A percentile compares a stretch with the other conserved stretches of the same genome.
These are phyloP conservation scores for Cryptotis parvus DNA, from an alignment of 2,113 vertebrate genomes.

Conservation along the genomic window DNA sequence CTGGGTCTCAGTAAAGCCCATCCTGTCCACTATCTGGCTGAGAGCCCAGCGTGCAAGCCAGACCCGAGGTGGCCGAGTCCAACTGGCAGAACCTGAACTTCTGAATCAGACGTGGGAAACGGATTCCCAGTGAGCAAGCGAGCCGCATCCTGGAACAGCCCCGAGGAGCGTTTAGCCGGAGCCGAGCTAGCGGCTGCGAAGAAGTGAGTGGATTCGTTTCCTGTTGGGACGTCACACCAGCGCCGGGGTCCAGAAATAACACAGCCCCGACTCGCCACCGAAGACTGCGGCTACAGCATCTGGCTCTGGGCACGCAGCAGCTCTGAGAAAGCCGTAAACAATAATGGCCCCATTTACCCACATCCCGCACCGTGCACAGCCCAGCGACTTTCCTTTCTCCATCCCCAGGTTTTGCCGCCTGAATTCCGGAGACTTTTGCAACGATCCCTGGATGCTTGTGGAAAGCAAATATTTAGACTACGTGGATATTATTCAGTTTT, in stretches of 20 bases:
- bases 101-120: background rate
- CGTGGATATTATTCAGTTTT: slow-evolving; percentile 65
- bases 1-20: no score
- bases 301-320: slow-evolving; percentile 56
- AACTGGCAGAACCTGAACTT: background rate
- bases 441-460: slow-evolving; percentile 28
- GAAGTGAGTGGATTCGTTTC: background rate
- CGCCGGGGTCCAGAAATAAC: slow-evolving; percentile 39
- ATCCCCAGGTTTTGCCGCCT: background rate
- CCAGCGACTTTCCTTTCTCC: no score
- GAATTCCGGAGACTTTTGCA: background rate
- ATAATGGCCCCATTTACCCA: slow-evolving; percentile 46
- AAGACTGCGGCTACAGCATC: background rate
- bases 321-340: slow-evolving; percentile 67
- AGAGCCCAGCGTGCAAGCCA: background rate
- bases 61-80: background rate
- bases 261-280: background rate
- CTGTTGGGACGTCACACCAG: background rate
- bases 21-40: no score
- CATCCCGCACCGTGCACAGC: no score
- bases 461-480: slow-evolving; percentile 83
- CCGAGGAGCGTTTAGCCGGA: background rate
- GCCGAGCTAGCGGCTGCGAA: background rate
- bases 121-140: background rate
- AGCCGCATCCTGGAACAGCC: accelerated